Conservation (phyloP, 2,797 vertebrate genomes). For the Myotis daubentonii region DNA sequence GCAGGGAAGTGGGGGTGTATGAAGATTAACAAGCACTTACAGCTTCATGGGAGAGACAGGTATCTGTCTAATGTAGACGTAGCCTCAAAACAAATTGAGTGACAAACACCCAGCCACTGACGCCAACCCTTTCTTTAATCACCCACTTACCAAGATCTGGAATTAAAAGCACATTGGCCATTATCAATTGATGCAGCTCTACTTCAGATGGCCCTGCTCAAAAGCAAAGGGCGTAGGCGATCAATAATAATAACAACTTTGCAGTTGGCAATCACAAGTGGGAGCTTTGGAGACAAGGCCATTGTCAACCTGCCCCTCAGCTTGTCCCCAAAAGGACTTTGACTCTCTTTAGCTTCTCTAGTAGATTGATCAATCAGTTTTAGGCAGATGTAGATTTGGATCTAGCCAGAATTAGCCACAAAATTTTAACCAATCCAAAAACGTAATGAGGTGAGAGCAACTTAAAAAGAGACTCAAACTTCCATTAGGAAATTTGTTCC, state of each 20-base stretch:
- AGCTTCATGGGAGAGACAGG: neutral
- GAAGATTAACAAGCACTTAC: neutral
- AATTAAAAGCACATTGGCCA: neutral
- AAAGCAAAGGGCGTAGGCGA: neutral
- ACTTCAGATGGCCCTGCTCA: neutral
- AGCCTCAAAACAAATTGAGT: neutral
- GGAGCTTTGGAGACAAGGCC: neutral
- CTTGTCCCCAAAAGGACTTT: neutral
- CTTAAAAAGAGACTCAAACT: neutral
- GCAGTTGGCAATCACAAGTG: neutral
- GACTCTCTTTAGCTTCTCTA: neutral
- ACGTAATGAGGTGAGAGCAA: neutral
- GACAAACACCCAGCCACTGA: neutral
- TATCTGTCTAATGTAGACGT: neutral
- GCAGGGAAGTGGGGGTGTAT: neutral
- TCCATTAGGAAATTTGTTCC: neutral
- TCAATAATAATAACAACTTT: neutral
- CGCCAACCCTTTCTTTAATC: neutral
- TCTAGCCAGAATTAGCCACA: neutral
- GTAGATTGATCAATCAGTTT: neutral
- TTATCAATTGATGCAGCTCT: neutral
- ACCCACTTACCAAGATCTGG: neutral
- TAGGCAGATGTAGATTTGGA: neutral
- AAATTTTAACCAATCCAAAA: slow-evolving; percentile 25
- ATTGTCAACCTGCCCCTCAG: neutral